These are phyloP conservation scores for Pygmarrhopalites habei DNA, from an alignment of 1,140 invertebrate genomes.

Conservation along the genomic window DNA sequence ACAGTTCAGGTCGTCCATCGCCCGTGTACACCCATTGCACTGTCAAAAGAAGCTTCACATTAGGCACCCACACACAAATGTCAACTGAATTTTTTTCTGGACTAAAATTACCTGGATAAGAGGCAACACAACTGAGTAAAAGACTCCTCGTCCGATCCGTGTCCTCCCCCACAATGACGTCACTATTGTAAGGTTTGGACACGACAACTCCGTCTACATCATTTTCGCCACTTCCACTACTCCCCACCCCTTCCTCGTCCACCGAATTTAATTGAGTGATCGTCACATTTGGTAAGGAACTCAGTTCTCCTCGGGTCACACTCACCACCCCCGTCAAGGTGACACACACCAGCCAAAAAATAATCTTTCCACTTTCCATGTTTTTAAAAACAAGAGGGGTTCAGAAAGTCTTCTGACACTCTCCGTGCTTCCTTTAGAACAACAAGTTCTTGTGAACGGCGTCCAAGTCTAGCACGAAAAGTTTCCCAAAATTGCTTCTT, in stretches of 20 bases:
- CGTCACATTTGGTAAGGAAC: not conserved
- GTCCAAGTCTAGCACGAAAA: not conserved
- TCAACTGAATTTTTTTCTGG: too few species aligned
- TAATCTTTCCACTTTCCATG: not conserved
- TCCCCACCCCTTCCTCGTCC: not conserved
- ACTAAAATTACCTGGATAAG: too few species aligned
- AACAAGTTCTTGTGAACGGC: not conserved
- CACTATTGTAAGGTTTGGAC: slow-evolving; percentile 7
- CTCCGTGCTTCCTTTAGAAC: not conserved
- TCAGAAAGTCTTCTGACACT: not conserved
- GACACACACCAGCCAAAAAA: not conserved
- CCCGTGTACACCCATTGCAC: slow-evolving; percentile 28
- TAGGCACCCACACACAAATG: too few species aligned
- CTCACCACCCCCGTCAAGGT: not conserved
- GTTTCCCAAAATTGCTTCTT: not conserved
- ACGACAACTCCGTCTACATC: not conserved
- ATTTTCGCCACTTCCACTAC: not conserved
- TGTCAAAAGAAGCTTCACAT: too few species aligned
- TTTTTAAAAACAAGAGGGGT: not conserved
- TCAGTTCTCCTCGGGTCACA: not conserved
- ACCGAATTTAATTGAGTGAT: not conserved
- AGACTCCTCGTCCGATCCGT: slow-evolving; percentile 8
- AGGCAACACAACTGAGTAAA: slow-evolving; percentile 18
- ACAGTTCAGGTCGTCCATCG: slow-evolving; percentile 21
- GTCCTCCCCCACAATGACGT: slow-evolving; percentile 23